Evolutionary conservation across 2,797 vertebrate genomes (phyloP).

Genomic region (Mastacembelus armatus): DNA sequence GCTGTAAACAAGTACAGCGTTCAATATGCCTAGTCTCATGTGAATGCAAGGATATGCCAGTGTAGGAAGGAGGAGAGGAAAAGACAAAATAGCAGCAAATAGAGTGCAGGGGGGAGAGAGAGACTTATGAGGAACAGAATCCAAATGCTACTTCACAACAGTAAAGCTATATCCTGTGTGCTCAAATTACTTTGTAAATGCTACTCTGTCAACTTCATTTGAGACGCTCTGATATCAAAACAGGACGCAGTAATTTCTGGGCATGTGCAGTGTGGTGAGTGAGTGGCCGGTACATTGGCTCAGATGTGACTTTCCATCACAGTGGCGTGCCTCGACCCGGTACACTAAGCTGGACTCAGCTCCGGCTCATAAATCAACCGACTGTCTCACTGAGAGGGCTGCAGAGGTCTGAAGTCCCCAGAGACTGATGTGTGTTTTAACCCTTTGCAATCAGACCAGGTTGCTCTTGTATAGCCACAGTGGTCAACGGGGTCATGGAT

Average conservation of each 20-base stretch:
- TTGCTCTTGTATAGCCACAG: constrained; percentile 1
- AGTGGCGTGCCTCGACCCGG: constrained; percentile 55
- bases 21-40: neutral
- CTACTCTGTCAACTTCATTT: constrained; percentile 67
- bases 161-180: constrained; percentile 47
- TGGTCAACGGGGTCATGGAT: constrained; percentile 11
- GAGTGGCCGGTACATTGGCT: constrained; percentile 61
- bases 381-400: constrained; percentile 59
- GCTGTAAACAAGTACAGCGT: neutral
- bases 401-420: constrained; percentile 63
- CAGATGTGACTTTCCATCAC: constrained; percentile 75
- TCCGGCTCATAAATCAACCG: constrained; percentile 78
- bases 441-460: constrained; percentile 50
- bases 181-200: constrained; percentile 72
- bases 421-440: constrained; percentile 64
- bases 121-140: constrained; percentile 47
- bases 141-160: constrained; percentile 38
- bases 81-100: constrained; percentile 17
- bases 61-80: neutral
- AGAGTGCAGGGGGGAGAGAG: neutral
- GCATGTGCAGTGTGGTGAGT: constrained; percentile 57
- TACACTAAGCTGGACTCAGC: constrained; percentile 45
- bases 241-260: constrained; percentile 64
- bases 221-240: constrained; percentile 60
- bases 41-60: neutral